These are phyloP conservation scores for Nyctalus aviator DNA, from an alignment of 2,797 vertebrate species.

Conservation along the genomic window DNA sequence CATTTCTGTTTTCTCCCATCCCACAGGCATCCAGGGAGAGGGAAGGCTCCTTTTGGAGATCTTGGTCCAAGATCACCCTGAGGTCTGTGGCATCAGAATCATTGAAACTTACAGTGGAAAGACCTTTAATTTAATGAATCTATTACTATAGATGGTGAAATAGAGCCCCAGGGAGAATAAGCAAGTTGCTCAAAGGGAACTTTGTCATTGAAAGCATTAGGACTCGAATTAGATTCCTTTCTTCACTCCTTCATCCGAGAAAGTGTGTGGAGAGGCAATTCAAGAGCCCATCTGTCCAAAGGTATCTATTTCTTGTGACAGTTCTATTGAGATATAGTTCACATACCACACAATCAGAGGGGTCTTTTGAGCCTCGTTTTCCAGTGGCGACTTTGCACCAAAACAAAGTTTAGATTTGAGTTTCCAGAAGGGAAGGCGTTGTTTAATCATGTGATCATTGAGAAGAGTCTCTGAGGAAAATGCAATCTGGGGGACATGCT, in stretches of 20 bases:
- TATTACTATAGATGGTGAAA: neutral
- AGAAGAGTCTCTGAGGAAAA: neutral
- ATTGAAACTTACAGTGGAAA: neutral
- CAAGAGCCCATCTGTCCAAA: neutral
- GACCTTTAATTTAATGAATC: constrained; percentile 1
- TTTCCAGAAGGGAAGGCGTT: neutral
- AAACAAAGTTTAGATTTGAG: neutral
- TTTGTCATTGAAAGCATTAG: neutral
- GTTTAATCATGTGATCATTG: neutral
- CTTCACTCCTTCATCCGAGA: neutral
- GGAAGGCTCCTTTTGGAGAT: neutral
- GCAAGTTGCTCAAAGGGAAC: neutral
- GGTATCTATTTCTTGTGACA: neutral
- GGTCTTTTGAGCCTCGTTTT: constrained; percentile 16
- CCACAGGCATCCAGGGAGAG: neutral
- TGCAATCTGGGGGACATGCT: neutral
- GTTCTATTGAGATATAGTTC: neutral
- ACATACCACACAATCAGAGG: neutral
- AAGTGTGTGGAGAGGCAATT: neutral
- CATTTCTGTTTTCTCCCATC: neutral
- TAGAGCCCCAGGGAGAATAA: neutral
- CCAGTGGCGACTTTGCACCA: neutral
- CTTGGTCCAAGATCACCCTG: neutral
- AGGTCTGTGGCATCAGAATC: neutral
- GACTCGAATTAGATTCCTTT: neutral